These are phyloP conservation scores for Epinotia nisella DNA, from an alignment of 2,888 invertebrate species.

Conservation along the genomic window DNA sequence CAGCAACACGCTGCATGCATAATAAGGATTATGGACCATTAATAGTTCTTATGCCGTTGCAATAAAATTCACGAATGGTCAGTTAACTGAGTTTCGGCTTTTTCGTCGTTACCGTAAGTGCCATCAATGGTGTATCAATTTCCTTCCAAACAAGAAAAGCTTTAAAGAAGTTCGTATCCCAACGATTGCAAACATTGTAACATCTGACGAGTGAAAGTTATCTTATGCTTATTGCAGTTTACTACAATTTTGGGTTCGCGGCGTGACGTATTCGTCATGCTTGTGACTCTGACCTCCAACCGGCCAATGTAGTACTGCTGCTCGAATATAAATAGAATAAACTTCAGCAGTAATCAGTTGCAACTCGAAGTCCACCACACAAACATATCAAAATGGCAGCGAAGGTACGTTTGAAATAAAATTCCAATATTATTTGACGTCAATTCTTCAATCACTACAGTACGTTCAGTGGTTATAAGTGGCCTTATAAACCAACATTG, in stretches of 20 bases:
- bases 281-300: slow-evolving; percentile 45
- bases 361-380: slow-evolving; percentile 43
- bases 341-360: slow-evolving; percentile 43
- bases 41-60: too few relatives aligned
- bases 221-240: slow-evolving; percentile 3
- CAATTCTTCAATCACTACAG: neutral
- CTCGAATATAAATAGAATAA: slow-evolving; percentile 45
- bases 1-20: too few relatives aligned
- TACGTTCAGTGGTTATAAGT: neutral
- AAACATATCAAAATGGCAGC: slow-evolving; percentile 46
- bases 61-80: too few relatives aligned
- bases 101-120: too few relatives aligned
- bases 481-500: neutral
- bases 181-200: neutral
- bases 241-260: neutral
- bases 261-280: slow-evolving; percentile 37
- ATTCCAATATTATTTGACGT: slow-evolving; percentile 17
- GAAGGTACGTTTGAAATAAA: slow-evolving; percentile 39
- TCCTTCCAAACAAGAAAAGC: too few relatives aligned
- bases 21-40: too few relatives aligned
- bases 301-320: slow-evolving; percentile 26
- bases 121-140: too few relatives aligned
- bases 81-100: too few relatives aligned
- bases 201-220: slow-evolving; percentile 31
- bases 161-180: neutral